Conservation (phyloP, 2,888 invertebrate genomes). For the Epistrophella euchroma region DNA sequence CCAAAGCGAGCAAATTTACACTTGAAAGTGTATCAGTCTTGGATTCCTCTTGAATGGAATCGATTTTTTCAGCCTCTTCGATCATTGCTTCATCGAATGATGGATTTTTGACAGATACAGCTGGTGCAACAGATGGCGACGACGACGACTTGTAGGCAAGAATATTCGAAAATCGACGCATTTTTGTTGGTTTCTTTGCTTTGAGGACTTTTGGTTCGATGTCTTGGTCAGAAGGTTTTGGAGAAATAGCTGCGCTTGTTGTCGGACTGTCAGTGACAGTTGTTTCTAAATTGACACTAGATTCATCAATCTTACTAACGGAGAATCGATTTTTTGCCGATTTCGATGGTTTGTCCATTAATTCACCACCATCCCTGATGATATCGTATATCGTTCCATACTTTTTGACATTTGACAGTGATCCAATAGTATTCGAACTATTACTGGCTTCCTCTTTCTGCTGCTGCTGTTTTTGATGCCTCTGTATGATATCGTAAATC, state of each 20-base stretch:
- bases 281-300: conserved; percentile 55
- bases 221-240: conserved; percentile 56
- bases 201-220: conserved; percentile 71
- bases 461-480: conserved; percentile 75
- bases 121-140: conserved; percentile 17
- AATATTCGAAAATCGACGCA: conserved; percentile 83
- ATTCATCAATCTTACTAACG: conserved; percentile 83
- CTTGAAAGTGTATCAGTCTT: conserved; percentile 72
- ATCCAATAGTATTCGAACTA: conserved; percentile 35
- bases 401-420: conserved; percentile 66
- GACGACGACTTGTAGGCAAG: conserved; percentile 79
- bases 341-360: conserved; percentile 59
- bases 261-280: conserved; percentile 30
- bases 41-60: conserved; percentile 29
- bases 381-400: conserved; percentile 84
- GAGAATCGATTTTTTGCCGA: conserved; percentile 80
- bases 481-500: conserved; percentile 83
- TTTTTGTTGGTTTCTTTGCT: conserved; percentile 80
- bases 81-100: conserved; percentile 30
- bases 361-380: conserved; percentile 81
- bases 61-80: conserved; percentile 23
- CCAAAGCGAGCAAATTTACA: conserved; percentile 80
- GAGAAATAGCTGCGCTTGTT: conserved; percentile 7
- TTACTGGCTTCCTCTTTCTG: conserved; percentile 43
- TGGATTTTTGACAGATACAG: conserved; percentile 18